Conservation (phyloP, 2,797 vertebrate genomes). For the Pseudochirops cupreus region DNA sequence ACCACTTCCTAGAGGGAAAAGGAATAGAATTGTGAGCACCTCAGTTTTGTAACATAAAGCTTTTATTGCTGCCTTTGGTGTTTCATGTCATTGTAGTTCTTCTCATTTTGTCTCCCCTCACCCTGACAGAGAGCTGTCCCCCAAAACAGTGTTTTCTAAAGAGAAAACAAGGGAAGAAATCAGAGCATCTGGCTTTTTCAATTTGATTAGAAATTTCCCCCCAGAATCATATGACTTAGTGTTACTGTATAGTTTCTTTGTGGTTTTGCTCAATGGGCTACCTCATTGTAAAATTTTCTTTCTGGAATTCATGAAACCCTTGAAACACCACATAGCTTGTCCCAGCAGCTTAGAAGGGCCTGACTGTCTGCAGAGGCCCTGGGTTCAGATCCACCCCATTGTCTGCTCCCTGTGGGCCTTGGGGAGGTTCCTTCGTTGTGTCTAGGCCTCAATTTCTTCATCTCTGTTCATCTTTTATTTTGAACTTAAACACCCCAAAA, state of each 20-base stretch:
- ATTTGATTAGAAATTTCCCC: neutral
- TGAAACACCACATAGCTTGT: neutral
- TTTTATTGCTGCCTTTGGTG: neutral
- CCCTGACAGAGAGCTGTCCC: neutral
- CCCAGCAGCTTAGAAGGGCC: neutral
- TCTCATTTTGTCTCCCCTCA: fast-evolving
- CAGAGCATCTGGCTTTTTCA: neutral
- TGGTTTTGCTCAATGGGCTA: neutral
- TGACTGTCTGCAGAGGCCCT: neutral
- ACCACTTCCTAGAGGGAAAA: neutral
- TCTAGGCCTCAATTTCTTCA: too few relatives aligned
- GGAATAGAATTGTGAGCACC: neutral
- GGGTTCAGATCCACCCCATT: neutral
- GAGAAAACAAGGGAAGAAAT: neutral
- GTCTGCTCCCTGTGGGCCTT: neutral
- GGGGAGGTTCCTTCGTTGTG: neutral
- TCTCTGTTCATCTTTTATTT: neutral
- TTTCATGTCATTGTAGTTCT: neutral
- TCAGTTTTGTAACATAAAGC: neutral
- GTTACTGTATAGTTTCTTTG: neutral
- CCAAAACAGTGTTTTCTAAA: neutral
- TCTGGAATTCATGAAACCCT: neutral
- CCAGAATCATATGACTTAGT: neutral
- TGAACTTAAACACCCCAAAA: neutral
- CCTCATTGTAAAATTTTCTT: neutral